phyloP scores from a whole-genome alignment of 2,888 invertebrate species.

The Drosophila leonis region DNA sequence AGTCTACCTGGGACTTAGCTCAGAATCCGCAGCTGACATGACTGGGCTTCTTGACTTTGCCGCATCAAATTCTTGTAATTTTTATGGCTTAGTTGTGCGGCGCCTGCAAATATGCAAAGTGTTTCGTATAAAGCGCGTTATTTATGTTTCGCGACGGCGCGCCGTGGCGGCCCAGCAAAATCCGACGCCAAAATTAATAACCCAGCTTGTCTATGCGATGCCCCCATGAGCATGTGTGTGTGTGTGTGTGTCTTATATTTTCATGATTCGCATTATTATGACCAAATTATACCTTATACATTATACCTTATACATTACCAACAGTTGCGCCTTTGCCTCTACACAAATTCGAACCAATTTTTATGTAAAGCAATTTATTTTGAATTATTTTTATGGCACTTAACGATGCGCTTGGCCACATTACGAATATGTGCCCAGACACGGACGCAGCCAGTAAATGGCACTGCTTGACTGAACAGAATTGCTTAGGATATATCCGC shows the following conservation, averaged over 20 bases:
- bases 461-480: constrained; percentile 9
- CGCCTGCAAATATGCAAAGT: constrained; percentile 75
- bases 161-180: constrained; percentile 42
- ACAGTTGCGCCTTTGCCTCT: constrained; percentile 55
- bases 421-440: constrained; percentile 35
- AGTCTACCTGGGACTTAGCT: constrained; percentile 81
- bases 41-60: constrained; percentile 68
- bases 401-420: constrained; percentile 75
- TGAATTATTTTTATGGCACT: constrained; percentile 86
- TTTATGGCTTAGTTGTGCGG: constrained; percentile 72
- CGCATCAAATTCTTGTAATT: constrained; percentile 57
- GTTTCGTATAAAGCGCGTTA: constrained; percentile 71
- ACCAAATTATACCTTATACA: constrained; percentile 82
- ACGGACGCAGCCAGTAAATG: constrained; percentile 4
- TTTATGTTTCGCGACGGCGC: constrained; percentile 62
- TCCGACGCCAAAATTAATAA: constrained; percentile 80
- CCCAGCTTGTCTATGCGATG: constrained; percentile 47
- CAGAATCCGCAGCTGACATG: constrained; percentile 82
- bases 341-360: constrained; percentile 70
- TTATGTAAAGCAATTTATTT: constrained; percentile 85
- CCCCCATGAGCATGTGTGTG: constrained; percentile 9
- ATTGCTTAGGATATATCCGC: background rate
- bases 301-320: constrained; percentile 80
- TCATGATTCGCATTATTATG: constrained; percentile 85
- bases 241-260: constrained; percentile 53